Conservation (phyloP, 2,797 vertebrate genomes). For the Acanthurus lineatus region DNA sequence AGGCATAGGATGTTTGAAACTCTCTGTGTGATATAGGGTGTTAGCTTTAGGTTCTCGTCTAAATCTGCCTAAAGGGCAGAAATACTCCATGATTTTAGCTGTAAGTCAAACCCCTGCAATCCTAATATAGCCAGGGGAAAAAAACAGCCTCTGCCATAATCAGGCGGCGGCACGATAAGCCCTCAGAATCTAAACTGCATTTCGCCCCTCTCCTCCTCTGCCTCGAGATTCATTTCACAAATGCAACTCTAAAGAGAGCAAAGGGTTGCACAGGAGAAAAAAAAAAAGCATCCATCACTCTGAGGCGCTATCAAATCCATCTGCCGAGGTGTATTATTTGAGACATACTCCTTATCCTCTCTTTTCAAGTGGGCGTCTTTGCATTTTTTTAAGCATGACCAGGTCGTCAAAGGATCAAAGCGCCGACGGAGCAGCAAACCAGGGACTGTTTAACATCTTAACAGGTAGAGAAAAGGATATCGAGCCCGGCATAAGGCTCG, state of each 20-base stretch:
- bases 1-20: constrained; percentile 55
- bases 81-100: constrained; percentile 60
- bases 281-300: constrained; percentile 52
- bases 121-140: constrained; percentile 65
- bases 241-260: constrained; percentile 67
- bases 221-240: constrained; percentile 68
- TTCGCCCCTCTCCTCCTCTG: constrained; percentile 54
- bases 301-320: constrained; percentile 72
- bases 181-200: constrained; percentile 54
- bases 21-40: constrained; percentile 59
- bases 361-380: constrained; percentile 75
- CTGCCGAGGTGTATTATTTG: constrained; percentile 73
- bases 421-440: constrained; percentile 47
- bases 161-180: constrained; percentile 59
- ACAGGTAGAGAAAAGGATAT: constrained; percentile 68
- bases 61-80: constrained; percentile 79
- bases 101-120: constrained; percentile 66
- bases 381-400: constrained; percentile 66
- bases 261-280: constrained; percentile 41
- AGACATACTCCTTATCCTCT: constrained; percentile 74
- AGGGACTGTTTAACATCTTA: constrained; percentile 73
- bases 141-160: constrained; percentile 66
- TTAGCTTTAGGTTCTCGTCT: constrained; percentile 70
- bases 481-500: constrained; percentile 21
- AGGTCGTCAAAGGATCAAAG: constrained; percentile 77